Evolutionary conservation across 2,888 invertebrate species (phyloP).

Genomic region (Tenodera sinensis): DNA sequence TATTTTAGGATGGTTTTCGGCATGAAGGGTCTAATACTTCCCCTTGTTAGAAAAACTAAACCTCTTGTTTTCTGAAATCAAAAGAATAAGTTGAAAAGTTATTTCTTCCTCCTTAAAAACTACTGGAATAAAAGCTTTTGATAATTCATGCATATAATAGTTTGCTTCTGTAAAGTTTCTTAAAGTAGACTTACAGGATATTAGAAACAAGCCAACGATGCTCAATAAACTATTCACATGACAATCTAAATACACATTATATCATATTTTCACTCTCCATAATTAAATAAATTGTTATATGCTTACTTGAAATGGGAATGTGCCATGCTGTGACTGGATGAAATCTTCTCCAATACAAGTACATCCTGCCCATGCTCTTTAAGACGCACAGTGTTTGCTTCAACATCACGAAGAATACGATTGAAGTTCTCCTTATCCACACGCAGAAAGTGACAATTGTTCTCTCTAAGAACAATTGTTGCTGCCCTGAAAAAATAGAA

Average conservation of each 20-base stretch:
- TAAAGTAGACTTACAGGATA: too few species aligned
- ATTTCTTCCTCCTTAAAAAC: too few species aligned
- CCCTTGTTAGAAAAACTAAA: too few species aligned
- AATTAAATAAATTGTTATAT: conserved; percentile 11
- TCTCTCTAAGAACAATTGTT: conserved; percentile 74
- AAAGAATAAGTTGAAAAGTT: too few species aligned
- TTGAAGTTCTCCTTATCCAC: conserved; percentile 85
- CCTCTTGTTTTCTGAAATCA: too few species aligned
- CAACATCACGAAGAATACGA: conserved; percentile 75
- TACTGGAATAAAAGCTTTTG: too few species aligned
- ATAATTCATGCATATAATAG: too few species aligned
- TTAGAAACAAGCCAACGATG: too few species aligned
- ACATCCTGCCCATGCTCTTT: conserved; percentile 84
- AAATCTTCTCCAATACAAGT: conserved; percentile 69
- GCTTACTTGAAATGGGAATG: conserved; percentile 61
- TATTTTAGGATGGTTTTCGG: too few species aligned
- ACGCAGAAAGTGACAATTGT: conserved; percentile 77
- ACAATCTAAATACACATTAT: background rate
- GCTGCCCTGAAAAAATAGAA: conserved; percentile 59
- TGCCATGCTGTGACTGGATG: conserved; percentile 38
- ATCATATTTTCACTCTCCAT: background rate
- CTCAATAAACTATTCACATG: too few species aligned
- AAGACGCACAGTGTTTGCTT: conserved; percentile 80
- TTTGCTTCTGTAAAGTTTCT: too few species aligned
- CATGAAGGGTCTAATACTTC: too few species aligned